Evolutionary conservation across 2,888 invertebrate species (phyloP).

Genomic region (Ophraella communa): DNA sequence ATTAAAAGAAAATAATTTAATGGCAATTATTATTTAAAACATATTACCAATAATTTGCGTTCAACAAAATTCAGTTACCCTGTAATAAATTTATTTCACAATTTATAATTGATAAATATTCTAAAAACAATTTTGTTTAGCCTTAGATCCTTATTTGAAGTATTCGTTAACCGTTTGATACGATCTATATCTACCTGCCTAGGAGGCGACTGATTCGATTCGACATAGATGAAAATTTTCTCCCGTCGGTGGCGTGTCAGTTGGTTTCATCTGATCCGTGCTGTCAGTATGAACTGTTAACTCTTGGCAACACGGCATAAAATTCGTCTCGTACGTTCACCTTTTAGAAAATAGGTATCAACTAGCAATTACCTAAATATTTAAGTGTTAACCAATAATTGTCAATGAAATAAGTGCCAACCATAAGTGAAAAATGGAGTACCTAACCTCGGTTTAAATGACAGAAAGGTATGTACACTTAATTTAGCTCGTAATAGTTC

Average conservation of each 20-base stretch:
- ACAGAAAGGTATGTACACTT: conserved; percentile 19
- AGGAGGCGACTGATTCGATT: background rate
- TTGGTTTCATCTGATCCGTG: background rate
- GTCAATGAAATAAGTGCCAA: conserved; percentile 12
- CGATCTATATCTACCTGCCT: conserved; percentile 4
- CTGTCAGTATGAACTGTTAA: conserved; percentile 15
- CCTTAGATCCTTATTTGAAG: background rate
- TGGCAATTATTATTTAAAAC: too few species aligned
- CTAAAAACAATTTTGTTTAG: background rate
- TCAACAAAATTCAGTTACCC: too few species aligned
- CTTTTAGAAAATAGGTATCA: conserved; percentile 32
- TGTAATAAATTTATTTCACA: too few species aligned
- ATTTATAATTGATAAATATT: too few species aligned
- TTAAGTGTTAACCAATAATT: conserved; percentile 24
- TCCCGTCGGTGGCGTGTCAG: conserved; percentile 7
- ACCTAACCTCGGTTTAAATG: conserved; percentile 29
- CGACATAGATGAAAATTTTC: conserved; percentile 19
- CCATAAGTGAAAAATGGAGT: conserved; percentile 38
- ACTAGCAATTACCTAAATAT: conserved; percentile 26
- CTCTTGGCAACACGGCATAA: conserved; percentile 29
- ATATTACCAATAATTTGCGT: too few species aligned
- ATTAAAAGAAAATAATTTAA: too few species aligned
- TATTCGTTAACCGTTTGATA: background rate
- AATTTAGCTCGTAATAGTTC: background rate
- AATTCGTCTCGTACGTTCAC: conserved; percentile 28